Conservation (phyloP, 2,888 invertebrate species). For the Elysia crispata region DNA sequence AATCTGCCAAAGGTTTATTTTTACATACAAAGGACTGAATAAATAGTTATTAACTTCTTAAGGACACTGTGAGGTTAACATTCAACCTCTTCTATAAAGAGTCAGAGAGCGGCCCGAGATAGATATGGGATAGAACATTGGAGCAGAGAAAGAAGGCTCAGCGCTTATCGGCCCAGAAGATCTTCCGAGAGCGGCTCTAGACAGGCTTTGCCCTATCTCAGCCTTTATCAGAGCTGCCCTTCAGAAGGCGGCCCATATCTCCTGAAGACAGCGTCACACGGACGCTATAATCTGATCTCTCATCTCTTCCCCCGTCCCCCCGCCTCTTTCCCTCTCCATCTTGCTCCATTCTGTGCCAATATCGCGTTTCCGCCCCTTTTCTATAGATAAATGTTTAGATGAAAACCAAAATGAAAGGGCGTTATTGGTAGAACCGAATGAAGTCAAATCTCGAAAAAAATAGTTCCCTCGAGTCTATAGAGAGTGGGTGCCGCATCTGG, state of each 20-base stretch:
- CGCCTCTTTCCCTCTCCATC: background rate
- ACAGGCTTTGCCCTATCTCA: conserved; percentile 22
- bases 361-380: conserved; percentile 41
- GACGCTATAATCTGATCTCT: conserved; percentile 12
- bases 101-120: background rate
- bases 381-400: too few species aligned
- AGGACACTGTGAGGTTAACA: background rate
- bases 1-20: too few species aligned
- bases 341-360: background rate
- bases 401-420: too few species aligned
- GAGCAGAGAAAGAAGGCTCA: conserved; percentile 13
- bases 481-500: too few species aligned
- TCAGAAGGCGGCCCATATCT: conserved; percentile 39
- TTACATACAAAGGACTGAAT: background rate
- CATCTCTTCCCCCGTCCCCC: conserved; percentile 35
- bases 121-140: background rate
- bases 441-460: too few species aligned
- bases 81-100: background rate
- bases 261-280: conserved; percentile 45
- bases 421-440: too few species aligned
- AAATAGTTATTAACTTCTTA: conserved; percentile 6
- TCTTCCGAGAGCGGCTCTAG: too few species aligned
- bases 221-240: conserved; percentile 35
- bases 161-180: background rate
- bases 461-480: too few species aligned